A percentile compares a stretch with the other conserved stretches of the same genome.
phyloP scores from a whole-genome alignment of 2,113 vertebrate species.

The Vidua macroura region DNA sequence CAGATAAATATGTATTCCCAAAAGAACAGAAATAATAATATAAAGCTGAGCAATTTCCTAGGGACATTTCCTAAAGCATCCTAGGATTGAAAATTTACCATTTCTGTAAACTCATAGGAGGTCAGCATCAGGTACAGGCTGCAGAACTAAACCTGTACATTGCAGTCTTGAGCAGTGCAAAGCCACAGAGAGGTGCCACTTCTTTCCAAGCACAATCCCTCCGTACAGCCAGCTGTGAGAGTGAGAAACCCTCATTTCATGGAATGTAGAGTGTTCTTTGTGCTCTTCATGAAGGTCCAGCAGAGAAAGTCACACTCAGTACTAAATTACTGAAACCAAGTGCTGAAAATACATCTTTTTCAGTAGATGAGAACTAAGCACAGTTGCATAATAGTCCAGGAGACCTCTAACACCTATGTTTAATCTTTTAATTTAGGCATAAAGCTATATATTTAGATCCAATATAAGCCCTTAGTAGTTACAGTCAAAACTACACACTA shows the following conservation, averaged over 20 bases:
- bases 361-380: not conserved
- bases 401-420: not conserved
- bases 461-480: not conserved
- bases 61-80: not conserved
- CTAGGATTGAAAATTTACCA: not conserved
- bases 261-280: not conserved
- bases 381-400: not conserved
- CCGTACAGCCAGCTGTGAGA: not conserved
- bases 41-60: not conserved
- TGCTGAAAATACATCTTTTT: not conserved
- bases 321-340: not conserved
- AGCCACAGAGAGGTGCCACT: not conserved
- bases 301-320: not conserved
- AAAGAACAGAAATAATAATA: not conserved
- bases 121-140: no score
- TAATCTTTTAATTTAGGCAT: not conserved
- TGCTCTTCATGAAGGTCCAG: not conserved
- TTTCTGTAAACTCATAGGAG: not conserved
- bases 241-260: not conserved
- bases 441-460: not conserved
- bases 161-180: not conserved
- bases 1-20: not conserved
- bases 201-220: not conserved
- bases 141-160: not conserved
- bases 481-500: not conserved